A percentile compares a stretch with the other conserved stretches of the same genome.
Evolutionary conservation across 2,797 vertebrate genomes (phyloP).

Genomic region (Lindbergichthys nudifrons): DNA sequence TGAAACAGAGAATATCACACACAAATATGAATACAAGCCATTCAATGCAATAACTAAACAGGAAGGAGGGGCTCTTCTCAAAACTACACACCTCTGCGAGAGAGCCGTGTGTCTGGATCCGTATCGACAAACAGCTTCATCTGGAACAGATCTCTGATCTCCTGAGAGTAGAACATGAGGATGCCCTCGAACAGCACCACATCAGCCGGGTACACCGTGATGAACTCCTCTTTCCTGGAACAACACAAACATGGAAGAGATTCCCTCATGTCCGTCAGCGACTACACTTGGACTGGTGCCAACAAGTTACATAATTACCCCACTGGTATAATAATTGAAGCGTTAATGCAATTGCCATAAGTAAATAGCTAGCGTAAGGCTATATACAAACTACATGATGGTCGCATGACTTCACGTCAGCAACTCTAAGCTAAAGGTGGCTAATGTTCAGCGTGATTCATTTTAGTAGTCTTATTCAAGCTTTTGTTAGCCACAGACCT

Average conservation of each 20-base stretch:
- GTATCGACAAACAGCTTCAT: constrained; percentile 99
- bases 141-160: constrained; percentile 96
- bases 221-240: constrained; percentile 94
- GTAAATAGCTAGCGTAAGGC: too few relatives aligned
- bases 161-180: constrained; percentile 96
- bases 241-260: constrained; percentile 27
- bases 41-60: neutral
- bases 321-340: too few relatives aligned
- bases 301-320: too few relatives aligned
- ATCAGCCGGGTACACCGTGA: constrained; percentile 94
- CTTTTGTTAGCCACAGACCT: too few relatives aligned
- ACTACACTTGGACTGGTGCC: neutral
- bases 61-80: neutral
- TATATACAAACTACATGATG: too few relatives aligned
- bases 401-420: too few relatives aligned
- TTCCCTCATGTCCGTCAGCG: constrained; percentile 4
- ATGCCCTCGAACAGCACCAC: constrained; percentile 98
- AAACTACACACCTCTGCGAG: constrained; percentile 84
- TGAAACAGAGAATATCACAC: constrained; percentile 81
- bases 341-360: too few relatives aligned
- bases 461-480: too few relatives aligned
- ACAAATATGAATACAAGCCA: neutral
- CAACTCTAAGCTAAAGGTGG: too few relatives aligned
- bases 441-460: too few relatives aligned
- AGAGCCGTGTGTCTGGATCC: constrained; percentile 95